Evolutionary conservation across 2,113 vertebrate genomes (phyloP), one percentile per base, ranked within the genome.

Genomic region (Centropus unirufus): DNA sequence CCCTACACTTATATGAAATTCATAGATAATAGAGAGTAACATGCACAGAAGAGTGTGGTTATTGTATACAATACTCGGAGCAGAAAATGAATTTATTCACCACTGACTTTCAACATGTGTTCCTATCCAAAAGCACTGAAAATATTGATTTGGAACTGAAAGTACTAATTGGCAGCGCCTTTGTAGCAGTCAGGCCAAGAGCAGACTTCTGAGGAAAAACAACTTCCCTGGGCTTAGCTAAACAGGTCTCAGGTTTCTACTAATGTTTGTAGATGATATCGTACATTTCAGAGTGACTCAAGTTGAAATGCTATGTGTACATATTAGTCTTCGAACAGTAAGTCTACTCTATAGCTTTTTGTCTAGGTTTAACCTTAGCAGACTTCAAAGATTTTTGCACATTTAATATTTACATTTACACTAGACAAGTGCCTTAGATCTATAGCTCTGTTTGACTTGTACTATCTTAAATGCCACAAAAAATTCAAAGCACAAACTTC

Each of bases 81-180:
- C 49, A 51, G 76, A 88, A 95, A 96, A 89, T 30, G 4, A 57
- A 46, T 15, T 91, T 24, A 67, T 93, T 92, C 83, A 73, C 22
- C 23, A 13, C 42, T 72, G 83, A 73, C 29, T 88, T 93, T 77
- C 47, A 75, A 44, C 24, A 44, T 34, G 57, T 42, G 77, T 69
- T 39, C 42, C 30, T 66, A 29, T 64, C 51, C 51, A 84, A 89
- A 76, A 85, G 1, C 22, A 51, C 68, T 95, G 63, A 87, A 94
- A 96, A 85, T 78, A 69, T 52, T 91, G 70, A 67, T 82, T 87
- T 96, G 81, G 82, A 92, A 77, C 39, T 85, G 63, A 29, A 87
- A 91, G 51, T 74, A 72, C 42, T n/a, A 83, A 77, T 58, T 83
- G 80, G 77, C 93, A 92, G 30, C 44, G 70, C 36, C 42, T 94